phyloP scores from a whole-genome alignment of 2,888 invertebrate species.

The Carabus problematicus region DNA sequence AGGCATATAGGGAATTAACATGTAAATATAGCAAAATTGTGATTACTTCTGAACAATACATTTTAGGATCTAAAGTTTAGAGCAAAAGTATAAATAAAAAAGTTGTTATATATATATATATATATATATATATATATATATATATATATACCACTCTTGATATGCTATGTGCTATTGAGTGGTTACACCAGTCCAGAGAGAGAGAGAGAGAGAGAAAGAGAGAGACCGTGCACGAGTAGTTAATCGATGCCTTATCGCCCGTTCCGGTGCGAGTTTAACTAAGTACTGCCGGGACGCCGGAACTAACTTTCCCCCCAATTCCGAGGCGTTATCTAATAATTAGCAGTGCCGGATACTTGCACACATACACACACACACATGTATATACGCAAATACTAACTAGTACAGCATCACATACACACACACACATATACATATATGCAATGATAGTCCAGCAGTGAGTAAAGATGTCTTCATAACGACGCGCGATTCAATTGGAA shows the following conservation, averaged over 20 bases:
- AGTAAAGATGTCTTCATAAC: conserved; percentile 11
- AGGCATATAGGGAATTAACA: too few relatives aligned
- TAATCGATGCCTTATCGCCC: conserved; percentile 37
- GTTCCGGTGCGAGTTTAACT: conserved; percentile 38
- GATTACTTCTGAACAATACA: too few relatives aligned
- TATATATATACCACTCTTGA: background rate
- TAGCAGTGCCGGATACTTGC: conserved; percentile 27
- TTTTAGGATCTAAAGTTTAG: too few relatives aligned
- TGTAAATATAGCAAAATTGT: too few relatives aligned
- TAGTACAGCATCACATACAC: background rate
- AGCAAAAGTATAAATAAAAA: too few relatives aligned
- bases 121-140: background rate
- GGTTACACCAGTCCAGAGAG: too few relatives aligned
- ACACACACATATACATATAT: background rate
- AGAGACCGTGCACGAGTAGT: too few relatives aligned
- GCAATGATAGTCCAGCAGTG: background rate
- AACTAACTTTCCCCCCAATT: conserved; percentile 33
- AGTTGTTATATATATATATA: background rate
- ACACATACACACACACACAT: background rate
- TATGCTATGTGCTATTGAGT: too few relatives aligned
- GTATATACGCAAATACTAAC: background rate
- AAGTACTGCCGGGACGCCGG: conserved; percentile 31
- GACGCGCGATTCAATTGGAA: conserved; percentile 32
- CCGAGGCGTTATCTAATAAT: conserved; percentile 41
- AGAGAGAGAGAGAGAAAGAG: too few relatives aligned